phyloP scores from a whole-genome alignment of 2,797 vertebrate genomes.

The Phoebastria nigripes region DNA sequence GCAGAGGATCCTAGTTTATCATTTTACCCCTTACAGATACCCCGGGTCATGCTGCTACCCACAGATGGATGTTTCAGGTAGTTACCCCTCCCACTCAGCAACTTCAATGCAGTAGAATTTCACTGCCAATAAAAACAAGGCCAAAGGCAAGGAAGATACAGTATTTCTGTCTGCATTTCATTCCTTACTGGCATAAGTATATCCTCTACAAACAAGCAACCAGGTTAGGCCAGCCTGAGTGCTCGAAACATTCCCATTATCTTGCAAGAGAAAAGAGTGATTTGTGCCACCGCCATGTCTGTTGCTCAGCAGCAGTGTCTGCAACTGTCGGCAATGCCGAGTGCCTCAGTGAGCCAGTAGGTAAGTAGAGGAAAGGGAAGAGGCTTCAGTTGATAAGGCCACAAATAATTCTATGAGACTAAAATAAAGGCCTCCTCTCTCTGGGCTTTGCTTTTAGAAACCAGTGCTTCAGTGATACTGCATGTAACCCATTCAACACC shows the following conservation, averaged over 20 bases:
- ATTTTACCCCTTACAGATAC: not conserved
- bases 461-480: not conserved
- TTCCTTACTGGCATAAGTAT: not conserved
- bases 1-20: not conserved
- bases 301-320: not conserved
- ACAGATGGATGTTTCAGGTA: not conserved
- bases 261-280: not conserved
- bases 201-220: not conserved
- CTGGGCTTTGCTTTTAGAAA: not conserved
- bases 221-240: not conserved
- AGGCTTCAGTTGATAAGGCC: slow-evolving; percentile 4
- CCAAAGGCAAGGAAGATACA: not conserved
- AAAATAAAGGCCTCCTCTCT: not conserved
- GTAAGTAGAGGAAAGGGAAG: not conserved
- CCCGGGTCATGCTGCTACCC: not conserved
- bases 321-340: not conserved
- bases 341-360: not conserved
- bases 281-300: not conserved
- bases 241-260: not conserved
- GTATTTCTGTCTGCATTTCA: not conserved
- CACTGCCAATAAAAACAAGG: not conserved
- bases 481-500: not conserved
- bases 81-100: not conserved
- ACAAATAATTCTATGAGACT: not conserved
- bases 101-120: not conserved